Evolutionary conservation across 2,888 invertebrate genomes (phyloP), one percentile per base, ranked within the genome.

Genomic region (Morpho achilles): DNA sequence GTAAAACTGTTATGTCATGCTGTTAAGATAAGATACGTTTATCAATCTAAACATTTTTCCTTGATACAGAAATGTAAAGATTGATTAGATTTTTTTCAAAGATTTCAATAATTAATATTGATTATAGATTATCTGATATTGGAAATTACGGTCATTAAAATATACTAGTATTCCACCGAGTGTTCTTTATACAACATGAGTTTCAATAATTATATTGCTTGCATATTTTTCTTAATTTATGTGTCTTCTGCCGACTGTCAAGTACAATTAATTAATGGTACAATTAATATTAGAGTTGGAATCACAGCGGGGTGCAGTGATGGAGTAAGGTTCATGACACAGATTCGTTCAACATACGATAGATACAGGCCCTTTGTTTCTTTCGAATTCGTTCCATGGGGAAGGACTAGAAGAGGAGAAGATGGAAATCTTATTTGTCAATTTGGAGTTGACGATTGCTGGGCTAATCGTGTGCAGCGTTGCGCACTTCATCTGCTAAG

Each of bases 341-440:
- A 82, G 22, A 67, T 90, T 7, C 67, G 60, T 1, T 74, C 77
- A 43, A 74, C 81, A 0, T 85, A 83, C 50, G 67, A 66, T 9
- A 67, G 76, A 23, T 87, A 83, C 64, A 72, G 73, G 8, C 64
- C 84, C 0, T 83, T 73, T 50, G 61, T 91, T 58, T 81, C 87
- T 7, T 57, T 90, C 0, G 81, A 88, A 62, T 88, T 85, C 51
- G 73, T 91, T 1, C 83, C 88, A 1, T 91, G 91, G 91, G 91
- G 90, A 10, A 81, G 83, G 56, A 82, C 86, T 0, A 16, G 16
- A 1, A 69, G 79, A 47, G 66, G 71, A 9, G 59, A 55, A 0
- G 67, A 82, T 40, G 82, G 77, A 3, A 64, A 58, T 2, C 61
- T 84, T 8, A 62, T 7, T 1, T 91, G 91, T 56, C 82, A 83